Conservation (phyloP, 2,113 vertebrate species). For the Chauna torquata region DNA sequence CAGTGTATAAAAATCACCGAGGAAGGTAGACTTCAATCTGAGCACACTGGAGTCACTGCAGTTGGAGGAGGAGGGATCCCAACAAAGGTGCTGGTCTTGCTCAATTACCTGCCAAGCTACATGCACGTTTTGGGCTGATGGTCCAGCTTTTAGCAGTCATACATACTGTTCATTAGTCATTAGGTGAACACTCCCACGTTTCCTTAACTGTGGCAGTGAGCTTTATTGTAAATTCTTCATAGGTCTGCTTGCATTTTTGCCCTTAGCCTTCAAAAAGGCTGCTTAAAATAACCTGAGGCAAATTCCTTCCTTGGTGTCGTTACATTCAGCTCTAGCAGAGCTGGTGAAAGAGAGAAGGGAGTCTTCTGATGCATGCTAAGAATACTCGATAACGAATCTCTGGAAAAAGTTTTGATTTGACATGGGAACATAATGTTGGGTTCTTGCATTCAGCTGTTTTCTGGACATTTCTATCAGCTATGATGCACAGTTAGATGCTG, state of each 20-base stretch:
- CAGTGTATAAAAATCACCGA: accelerated
- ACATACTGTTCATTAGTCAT: background rate
- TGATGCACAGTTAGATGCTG: background rate
- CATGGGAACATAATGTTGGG: background rate
- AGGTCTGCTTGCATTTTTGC: background rate
- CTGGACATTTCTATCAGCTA: background rate
- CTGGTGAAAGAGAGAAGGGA: background rate
- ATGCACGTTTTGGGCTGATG: background rate
- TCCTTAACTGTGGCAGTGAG: background rate
- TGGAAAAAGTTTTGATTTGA: background rate
- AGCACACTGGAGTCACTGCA: background rate
- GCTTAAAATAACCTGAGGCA: background rate
- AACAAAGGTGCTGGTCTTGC: background rate
- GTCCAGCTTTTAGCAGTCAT: background rate
- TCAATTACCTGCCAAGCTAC: background rate
- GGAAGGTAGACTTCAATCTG: background rate
- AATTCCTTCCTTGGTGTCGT: background rate
- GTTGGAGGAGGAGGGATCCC: background rate
- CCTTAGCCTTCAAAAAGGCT: background rate
- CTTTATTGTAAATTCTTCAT: background rate
- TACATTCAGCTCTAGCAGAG: background rate
- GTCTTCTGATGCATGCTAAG: background rate
- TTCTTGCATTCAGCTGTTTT: background rate
- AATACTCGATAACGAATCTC: background rate
- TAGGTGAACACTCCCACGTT: background rate